Conservation (phyloP, 2,113 vertebrate species). For the Poecile atricapillus region DNA sequence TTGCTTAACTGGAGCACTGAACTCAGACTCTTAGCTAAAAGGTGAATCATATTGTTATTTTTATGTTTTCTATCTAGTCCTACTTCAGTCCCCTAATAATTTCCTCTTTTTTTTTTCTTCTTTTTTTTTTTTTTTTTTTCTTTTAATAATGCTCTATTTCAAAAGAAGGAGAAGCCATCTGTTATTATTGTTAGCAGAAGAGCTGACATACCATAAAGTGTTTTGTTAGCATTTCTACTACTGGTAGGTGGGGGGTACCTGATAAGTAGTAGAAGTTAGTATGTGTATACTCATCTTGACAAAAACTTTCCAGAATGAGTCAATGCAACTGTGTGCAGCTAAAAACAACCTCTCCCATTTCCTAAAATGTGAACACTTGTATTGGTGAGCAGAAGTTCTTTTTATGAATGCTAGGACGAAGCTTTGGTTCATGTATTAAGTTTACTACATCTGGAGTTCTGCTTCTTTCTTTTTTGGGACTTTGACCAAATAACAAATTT, state of each 20-base stretch:
- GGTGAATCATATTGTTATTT: background rate
- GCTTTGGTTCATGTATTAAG: background rate
- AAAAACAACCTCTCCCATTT: background rate
- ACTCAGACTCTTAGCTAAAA: background rate
- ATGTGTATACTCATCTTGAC: background rate
- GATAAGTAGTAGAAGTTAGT: background rate
- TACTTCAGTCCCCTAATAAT: background rate
- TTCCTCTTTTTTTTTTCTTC: background rate
- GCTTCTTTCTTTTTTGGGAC: background rate
- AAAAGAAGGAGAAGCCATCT: background rate
- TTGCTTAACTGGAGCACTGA: background rate
- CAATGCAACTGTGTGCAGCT: background rate
- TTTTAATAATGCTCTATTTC: background rate
- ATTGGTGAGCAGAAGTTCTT: background rate
- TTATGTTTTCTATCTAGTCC: background rate
- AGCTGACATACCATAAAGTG: background rate
- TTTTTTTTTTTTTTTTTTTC: background rate
- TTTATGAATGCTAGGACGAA: background rate
- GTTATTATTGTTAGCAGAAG: background rate
- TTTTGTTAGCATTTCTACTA: background rate
- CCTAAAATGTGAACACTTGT: background rate
- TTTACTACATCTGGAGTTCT: background rate
- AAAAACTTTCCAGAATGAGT: slow-evolving; percentile 29
- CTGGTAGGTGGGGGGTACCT: background rate
- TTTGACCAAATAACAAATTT: background rate